Evolutionary conservation across 2,888 invertebrate genomes (phyloP).

Genomic region (Zygothrica quintamaculata): DNA sequence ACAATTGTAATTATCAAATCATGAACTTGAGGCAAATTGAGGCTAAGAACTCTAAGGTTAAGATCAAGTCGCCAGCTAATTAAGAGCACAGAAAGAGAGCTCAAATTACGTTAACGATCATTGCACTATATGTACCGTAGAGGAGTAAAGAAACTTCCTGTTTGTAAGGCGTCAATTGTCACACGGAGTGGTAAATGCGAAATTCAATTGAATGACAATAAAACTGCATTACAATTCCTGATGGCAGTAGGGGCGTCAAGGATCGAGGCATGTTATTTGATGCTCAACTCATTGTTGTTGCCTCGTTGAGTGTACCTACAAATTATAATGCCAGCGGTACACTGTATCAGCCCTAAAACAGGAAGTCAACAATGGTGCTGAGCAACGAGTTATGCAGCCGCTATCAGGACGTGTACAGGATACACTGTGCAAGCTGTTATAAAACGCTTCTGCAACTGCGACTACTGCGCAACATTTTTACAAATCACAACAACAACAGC

Average conservation of each 20-base stretch:
- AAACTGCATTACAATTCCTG: conserved; percentile 63
- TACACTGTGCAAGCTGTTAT: conserved; percentile 79
- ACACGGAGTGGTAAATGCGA: conserved; percentile 71
- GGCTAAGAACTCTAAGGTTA: conserved; percentile 35
- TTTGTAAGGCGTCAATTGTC: conserved; percentile 78
- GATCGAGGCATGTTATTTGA: conserved; percentile 43
- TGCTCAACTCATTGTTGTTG: conserved; percentile 56
- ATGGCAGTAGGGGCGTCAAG: conserved; percentile 35
- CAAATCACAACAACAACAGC: conserved; percentile 61
- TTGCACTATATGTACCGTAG: conserved; percentile 11
- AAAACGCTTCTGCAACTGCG: conserved; percentile 70
- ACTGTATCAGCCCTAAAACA: conserved; percentile 58
- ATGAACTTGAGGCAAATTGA: conserved; percentile 46
- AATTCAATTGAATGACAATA: conserved; percentile 83
- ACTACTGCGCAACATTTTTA: conserved; percentile 50
- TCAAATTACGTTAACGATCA: conserved; percentile 64
- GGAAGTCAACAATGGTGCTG: conserved; percentile 72
- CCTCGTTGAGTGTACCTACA: conserved; percentile 67
- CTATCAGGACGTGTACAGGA: conserved; percentile 81
- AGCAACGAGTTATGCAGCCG: conserved; percentile 49
- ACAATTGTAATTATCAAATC: conserved; percentile 53
- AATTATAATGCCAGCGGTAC: conserved; percentile 56
- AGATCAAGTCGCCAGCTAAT: conserved; percentile 72
- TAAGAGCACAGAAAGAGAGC: conserved; percentile 47
- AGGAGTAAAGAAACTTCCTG: conserved; percentile 65